These are phyloP conservation scores for Agelas oroides DNA, from an alignment of 37 sponge, comb jelly and placozoan genomes.

Conservation along the genomic window DNA sequence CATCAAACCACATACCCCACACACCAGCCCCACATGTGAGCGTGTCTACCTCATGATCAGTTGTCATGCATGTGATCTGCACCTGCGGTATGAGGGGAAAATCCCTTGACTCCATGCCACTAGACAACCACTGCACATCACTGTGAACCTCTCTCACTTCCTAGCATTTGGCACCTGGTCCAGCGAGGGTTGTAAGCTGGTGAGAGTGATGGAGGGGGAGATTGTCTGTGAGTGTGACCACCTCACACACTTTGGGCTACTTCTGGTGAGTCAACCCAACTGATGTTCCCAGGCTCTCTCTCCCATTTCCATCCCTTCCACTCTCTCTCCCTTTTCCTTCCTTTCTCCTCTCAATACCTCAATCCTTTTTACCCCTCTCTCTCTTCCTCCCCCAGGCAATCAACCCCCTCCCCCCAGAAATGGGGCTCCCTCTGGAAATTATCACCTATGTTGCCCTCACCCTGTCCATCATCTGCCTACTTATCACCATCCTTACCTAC, in stretches of 20 bases:
- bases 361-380: not conserved
- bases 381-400: slow-evolving; percentile 12
- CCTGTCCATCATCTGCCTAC: slow-evolving; percentile 45
- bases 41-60: no score
- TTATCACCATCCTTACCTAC: slow-evolving; percentile 43
- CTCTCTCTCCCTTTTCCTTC: not conserved
- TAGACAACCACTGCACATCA: no score
- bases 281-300: not conserved
- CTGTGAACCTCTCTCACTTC: not conserved
- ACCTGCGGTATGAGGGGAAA: no score
- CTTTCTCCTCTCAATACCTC: no score
- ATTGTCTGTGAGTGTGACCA: slow-evolving; percentile 11
- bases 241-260: slow-evolving; percentile 44
- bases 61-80: no score
- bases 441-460: slow-evolving; percentile 52
- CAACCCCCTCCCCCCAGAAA: not conserved
- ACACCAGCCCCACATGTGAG: no score
- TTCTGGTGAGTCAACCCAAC: slow-evolving; percentile 35
- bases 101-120: no score
- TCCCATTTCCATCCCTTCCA: slow-evolving; percentile 1
- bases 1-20: no score
- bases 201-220: not conserved
- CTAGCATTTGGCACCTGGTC: slow-evolving; percentile 36
- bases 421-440: slow-evolving; percentile 2
- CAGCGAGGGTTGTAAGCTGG: slow-evolving; percentile 23